A percentile compares a stretch with the other conserved stretches of the same genome.
These are phyloP conservation scores for Myotis vivesi DNA, from an alignment of 2,797 vertebrate genomes.

Conservation along the genomic window DNA sequence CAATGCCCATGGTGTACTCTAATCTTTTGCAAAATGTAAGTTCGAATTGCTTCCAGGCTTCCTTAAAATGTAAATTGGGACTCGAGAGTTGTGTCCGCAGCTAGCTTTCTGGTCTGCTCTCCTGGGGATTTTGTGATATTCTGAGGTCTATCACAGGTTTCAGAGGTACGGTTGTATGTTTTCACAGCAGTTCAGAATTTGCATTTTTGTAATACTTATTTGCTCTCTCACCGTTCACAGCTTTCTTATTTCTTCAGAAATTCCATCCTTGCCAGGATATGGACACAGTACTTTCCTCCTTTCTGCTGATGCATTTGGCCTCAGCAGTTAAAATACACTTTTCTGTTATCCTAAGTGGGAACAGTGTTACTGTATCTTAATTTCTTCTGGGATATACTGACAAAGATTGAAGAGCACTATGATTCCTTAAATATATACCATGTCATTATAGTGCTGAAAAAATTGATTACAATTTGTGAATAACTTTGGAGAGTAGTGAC, in stretches of 20 bases:
- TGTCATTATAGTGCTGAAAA: not conserved
- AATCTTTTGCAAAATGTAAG: not conserved
- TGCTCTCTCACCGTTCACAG: not conserved
- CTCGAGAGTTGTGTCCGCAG: not conserved
- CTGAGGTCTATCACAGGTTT: not conserved
- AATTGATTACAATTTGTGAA: not conserved
- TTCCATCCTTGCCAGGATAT: not conserved
- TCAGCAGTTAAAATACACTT: not conserved
- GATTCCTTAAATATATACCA: slow-evolving; percentile 4
- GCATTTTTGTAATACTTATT: slow-evolving; percentile 1
- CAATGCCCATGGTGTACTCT: not conserved
- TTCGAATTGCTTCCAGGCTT: not conserved
- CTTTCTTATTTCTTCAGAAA: not conserved
- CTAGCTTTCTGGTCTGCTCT: not conserved
- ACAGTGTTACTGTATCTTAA: not conserved
- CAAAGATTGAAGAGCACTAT: not conserved
- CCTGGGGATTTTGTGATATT: not conserved
- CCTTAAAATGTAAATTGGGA: not conserved
- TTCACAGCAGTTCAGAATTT: slow-evolving; percentile 2
- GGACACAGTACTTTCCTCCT: not conserved
- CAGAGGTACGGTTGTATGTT: not conserved
- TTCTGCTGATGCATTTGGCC: not conserved
- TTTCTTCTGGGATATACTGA: not conserved
- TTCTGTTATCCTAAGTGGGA: not conserved
- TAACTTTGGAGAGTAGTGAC: slow-evolving; percentile 23